Evolutionary conservation across 1,140 invertebrate species (phyloP).

Genomic region (Panagrolaimus sp.): DNA sequence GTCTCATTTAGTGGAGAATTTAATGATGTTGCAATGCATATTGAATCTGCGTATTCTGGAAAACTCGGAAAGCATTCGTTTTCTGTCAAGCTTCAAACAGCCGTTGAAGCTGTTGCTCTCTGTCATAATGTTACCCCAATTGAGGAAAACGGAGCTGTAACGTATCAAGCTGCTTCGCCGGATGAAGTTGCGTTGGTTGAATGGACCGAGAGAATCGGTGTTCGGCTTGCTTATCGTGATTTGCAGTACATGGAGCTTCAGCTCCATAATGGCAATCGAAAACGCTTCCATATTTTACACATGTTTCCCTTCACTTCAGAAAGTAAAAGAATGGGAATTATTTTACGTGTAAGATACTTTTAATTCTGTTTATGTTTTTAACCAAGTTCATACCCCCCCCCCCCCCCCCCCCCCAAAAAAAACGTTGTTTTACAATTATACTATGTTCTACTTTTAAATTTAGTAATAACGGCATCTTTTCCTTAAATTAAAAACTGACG

Average conservation of each 20-base stretch:
- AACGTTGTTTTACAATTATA: too few species aligned
- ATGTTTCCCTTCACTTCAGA: constrained; percentile 98
- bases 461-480: too few species aligned
- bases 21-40: constrained; percentile 48
- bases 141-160: constrained; percentile 67
- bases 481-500: too few species aligned
- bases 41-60: constrained; percentile 53
- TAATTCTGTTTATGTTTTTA: too few species aligned
- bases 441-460: too few species aligned
- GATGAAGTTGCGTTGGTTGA: constrained; percentile 85
- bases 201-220: constrained; percentile 69
- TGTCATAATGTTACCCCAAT: constrained; percentile 99
- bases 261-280: constrained; percentile 68
- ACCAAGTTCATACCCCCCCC: too few species aligned
- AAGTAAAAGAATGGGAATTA: constrained; percentile 96
- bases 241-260: constrained; percentile 72
- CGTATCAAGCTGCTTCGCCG: constrained; percentile 85
- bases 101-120: constrained; percentile 84
- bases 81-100: constrained; percentile 63
- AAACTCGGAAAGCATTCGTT: constrained; percentile 54
- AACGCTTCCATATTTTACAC: constrained; percentile 82
- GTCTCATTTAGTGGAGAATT: constrained; percentile 56
- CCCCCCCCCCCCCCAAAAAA: too few species aligned
- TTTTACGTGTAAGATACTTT: constrained; percentile 72
- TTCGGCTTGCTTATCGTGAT: constrained; percentile 69